Conservation (phyloP, 2,888 invertebrate genomes). For the Scelioninae gen. 2 region DNA sequence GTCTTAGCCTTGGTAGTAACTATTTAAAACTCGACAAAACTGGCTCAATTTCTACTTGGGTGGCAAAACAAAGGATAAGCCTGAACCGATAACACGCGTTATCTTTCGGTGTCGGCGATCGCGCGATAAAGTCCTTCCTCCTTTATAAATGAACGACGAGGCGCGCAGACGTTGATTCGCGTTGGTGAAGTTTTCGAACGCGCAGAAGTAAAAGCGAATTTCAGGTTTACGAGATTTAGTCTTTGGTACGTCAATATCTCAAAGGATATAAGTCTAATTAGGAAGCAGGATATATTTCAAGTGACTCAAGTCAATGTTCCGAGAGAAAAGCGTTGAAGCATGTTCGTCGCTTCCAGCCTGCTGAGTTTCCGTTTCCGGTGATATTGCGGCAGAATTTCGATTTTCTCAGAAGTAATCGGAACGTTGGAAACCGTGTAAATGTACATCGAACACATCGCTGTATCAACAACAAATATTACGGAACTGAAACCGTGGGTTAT, state of each 20-base stretch:
- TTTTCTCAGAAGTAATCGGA: constrained; percentile 61
- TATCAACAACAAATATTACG: constrained; percentile 50
- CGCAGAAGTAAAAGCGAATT: constrained; percentile 23
- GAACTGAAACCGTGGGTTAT: constrained; percentile 41
- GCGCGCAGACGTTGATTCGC: neutral
- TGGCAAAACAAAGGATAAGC: too few relatives aligned
- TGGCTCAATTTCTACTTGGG: too few relatives aligned
- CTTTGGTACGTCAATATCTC: constrained; percentile 58
- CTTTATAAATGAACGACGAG: neutral
- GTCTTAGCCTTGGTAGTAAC: too few relatives aligned
- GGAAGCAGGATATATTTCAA: constrained; percentile 60
- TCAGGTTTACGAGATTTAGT: constrained; percentile 53
- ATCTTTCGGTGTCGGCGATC: too few relatives aligned
- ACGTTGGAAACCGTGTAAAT: constrained; percentile 50
- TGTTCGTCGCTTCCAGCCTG: constrained; percentile 61
- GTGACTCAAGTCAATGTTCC: constrained; percentile 60
- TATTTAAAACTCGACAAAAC: too few relatives aligned
- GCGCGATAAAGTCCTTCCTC: neutral
- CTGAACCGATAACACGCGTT: too few relatives aligned
- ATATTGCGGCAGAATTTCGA: constrained; percentile 63
- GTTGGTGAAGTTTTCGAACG: constrained; percentile 25
- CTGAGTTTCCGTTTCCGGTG: constrained; percentile 61
- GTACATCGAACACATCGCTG: constrained; percentile 41
- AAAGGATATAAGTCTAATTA: constrained; percentile 61
- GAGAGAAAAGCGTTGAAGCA: constrained; percentile 61